Evolutionary conservation across 1,140 invertebrate genomes (phyloP).

Genomic region (Eubasilissa regina): DNA sequence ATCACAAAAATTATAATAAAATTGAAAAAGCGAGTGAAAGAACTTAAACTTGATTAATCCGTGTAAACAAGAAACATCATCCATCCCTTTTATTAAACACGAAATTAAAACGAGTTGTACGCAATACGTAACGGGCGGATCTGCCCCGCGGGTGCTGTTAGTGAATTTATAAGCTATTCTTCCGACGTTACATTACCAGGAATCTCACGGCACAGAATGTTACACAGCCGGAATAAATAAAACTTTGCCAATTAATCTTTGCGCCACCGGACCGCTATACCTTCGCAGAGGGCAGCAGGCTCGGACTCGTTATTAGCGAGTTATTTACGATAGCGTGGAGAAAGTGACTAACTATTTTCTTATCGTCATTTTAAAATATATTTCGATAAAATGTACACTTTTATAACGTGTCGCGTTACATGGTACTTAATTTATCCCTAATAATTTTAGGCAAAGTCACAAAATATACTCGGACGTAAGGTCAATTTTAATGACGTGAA

Average conservation of each 20-base stretch:
- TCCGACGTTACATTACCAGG: slow-evolving; percentile 46
- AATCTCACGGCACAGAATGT: slow-evolving; percentile 46
- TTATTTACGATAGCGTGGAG: no score
- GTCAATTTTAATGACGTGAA: no score
- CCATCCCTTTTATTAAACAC: slow-evolving; percentile 32
- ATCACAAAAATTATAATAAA: not conserved
- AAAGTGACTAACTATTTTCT: no score
- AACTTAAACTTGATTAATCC: slow-evolving; percentile 9
- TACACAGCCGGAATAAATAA: slow-evolving; percentile 54
- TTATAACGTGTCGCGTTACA: no score
- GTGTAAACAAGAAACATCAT: slow-evolving; percentile 27
- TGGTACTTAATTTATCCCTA: no score
- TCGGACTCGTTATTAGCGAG: no score
- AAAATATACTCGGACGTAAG: no score
- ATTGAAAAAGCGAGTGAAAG: not conserved
- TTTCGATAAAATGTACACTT: no score
- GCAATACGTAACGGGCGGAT: slow-evolving; percentile 36
- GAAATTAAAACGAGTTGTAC: slow-evolving; percentile 41
- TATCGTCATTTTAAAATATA: no score
- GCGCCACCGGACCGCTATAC: slow-evolving; percentile 14
- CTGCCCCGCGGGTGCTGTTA: slow-evolving; percentile 34
- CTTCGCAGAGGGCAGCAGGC: not conserved
- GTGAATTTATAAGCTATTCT: slow-evolving; percentile 55
- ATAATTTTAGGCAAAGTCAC: no score
- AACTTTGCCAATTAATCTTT: slow-evolving; percentile 58